Conservation (phyloP, 2,797 vertebrate species). For the Hafferia zeledoni region DNA sequence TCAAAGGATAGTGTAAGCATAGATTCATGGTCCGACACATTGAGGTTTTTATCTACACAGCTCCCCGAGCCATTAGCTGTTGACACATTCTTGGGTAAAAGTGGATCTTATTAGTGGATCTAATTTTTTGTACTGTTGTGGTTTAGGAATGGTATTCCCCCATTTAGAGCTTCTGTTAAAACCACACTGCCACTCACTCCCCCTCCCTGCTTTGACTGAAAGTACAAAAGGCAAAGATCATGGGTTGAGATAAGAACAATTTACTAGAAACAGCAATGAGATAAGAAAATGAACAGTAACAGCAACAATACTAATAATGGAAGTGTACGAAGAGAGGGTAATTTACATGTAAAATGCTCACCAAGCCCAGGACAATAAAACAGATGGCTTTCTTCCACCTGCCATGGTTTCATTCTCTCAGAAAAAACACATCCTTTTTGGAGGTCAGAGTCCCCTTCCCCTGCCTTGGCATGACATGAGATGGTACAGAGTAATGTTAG, state of each 20-base stretch:
- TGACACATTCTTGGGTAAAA: not conserved
- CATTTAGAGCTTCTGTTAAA: not conserved
- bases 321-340: not conserved
- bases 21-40: rapidly evolving
- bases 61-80: not conserved
- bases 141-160: not conserved
- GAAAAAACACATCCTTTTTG: not conserved
- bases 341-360: not conserved
- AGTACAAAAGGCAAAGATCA: not conserved
- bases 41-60: not conserved
- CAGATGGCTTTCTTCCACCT: not conserved
- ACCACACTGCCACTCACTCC: not conserved
- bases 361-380: not conserved
- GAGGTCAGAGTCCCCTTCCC: not conserved
- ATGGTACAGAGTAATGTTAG: not conserved
- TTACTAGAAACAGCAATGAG: not conserved
- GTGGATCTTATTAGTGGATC: not conserved
- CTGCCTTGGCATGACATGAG: not conserved
- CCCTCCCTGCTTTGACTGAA: not conserved
- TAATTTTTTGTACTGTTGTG: not conserved
- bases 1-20: not conserved
- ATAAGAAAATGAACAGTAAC: not conserved
- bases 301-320: not conserved
- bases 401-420: not conserved
- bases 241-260: not conserved